A percentile compares a stretch with the other conserved stretches of the same genome.
phyloP scores from a whole-genome alignment of 1,140 invertebrate genomes.

The Drosophila sechellia region DNA sequence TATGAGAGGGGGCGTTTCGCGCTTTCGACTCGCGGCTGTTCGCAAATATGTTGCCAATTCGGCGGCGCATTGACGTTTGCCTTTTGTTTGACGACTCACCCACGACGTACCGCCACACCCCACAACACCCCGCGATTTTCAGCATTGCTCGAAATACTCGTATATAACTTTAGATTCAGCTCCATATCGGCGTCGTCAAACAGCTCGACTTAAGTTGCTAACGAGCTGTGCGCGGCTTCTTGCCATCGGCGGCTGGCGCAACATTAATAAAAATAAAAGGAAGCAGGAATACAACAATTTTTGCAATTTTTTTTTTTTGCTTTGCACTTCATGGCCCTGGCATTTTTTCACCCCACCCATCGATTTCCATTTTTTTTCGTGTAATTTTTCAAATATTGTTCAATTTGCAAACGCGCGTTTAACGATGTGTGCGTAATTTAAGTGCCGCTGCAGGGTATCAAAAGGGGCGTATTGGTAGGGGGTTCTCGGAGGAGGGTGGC shows the following conservation, averaged over 20 bases:
- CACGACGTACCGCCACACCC: not conserved
- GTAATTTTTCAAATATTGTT: conserved; percentile 84
- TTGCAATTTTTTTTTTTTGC: conserved; percentile 34
- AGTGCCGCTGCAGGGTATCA: conserved; percentile 61
- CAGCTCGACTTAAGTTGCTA: conserved; percentile 82
- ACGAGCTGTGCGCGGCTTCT: conserved; percentile 68
- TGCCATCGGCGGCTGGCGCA: conserved; percentile 65
- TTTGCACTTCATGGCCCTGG: conserved; percentile 18
- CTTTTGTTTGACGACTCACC: conserved; percentile 67
- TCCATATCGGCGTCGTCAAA: conserved; percentile 59
- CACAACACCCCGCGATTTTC: not conserved
- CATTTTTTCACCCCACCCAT: conserved; percentile 3
- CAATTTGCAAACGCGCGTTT: conserved; percentile 81
- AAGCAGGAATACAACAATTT: conserved; percentile 26
- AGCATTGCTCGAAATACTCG: not conserved
- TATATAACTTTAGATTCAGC: not conserved
- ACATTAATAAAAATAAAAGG: conserved; percentile 74
- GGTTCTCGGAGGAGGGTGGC: not conserved
- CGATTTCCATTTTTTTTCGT: conserved; percentile 27
- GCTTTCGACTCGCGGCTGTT: conserved; percentile 48
- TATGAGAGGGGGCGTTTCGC: not conserved
- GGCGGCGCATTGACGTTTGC: conserved; percentile 76
- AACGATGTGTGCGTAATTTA: conserved; percentile 84
- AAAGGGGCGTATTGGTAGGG: conserved; percentile 1
- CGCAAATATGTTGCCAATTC: conserved; percentile 84